These are phyloP conservation scores for Gallinago undulata DNA, from an alignment of 2,113 vertebrate species.

Conservation along the genomic window DNA sequence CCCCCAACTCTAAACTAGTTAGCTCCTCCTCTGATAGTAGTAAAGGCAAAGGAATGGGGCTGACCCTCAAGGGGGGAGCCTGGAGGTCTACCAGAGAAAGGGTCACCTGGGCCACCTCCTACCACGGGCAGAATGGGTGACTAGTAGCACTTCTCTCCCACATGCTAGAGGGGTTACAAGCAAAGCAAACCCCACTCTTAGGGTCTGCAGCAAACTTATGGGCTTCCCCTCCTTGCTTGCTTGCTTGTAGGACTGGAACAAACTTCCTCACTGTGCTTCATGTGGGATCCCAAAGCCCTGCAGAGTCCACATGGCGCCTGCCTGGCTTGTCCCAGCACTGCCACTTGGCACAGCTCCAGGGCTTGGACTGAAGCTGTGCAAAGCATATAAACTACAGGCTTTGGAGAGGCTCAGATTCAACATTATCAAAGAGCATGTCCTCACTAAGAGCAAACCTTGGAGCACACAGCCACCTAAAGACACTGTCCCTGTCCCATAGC, in stretches of 20 bases:
- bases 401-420: not conserved
- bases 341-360: not conserved
- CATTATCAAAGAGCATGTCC: not conserved
- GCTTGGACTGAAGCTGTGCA: not conserved
- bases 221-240: not conserved
- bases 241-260: not conserved
- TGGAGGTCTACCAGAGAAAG: not conserved
- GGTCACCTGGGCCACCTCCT: not conserved
- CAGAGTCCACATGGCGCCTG: rapidly evolving
- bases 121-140: not conserved
- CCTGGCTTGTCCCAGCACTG: rapidly evolving
- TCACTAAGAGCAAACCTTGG: not conserved
- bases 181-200: not conserved
- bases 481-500: not conserved
- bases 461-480: not conserved
- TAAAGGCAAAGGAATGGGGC: not conserved
- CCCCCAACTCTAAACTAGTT: not conserved
- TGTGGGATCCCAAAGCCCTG: not conserved
- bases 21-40: not conserved
- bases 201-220: not conserved
- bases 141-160: not conserved
- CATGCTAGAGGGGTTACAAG: not conserved
- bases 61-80: not conserved
- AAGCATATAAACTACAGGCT: not conserved
- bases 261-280: not conserved